These are phyloP conservation scores for Acipenser transmontanus DNA, from an alignment of 2,797 vertebrate genomes.

Conservation along the genomic window DNA sequence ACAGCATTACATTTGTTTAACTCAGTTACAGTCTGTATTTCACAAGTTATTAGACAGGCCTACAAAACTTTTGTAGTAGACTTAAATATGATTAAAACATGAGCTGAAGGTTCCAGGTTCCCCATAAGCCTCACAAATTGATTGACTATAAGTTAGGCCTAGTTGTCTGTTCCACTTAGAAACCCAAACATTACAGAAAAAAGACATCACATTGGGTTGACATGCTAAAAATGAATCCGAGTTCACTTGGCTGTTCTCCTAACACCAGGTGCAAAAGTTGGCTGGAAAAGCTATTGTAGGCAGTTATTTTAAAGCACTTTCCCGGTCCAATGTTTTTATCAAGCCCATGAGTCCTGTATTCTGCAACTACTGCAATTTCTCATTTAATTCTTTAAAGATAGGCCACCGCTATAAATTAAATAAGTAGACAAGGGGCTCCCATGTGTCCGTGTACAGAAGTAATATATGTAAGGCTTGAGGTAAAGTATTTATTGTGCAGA, in stretches of 20 bases:
- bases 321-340: slow-evolving; percentile 71
- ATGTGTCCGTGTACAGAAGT: slow-evolving; percentile 28
- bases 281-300: slow-evolving; percentile 39
- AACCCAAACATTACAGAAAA: slow-evolving; percentile 44
- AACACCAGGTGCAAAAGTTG: slow-evolving; percentile 69
- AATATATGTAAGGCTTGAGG: slow-evolving; percentile 41
- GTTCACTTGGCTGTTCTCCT: slow-evolving; percentile 55
- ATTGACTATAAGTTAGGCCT: slow-evolving; percentile 63
- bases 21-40: neutral
- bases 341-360: slow-evolving; percentile 71
- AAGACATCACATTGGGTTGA: slow-evolving; percentile 55
- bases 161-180: slow-evolving; percentile 62
- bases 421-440: slow-evolving; percentile 37
- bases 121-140: slow-evolving; percentile 46
- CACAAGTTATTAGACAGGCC: slow-evolving; percentile 33
- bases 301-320: slow-evolving; percentile 62
- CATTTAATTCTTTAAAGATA: slow-evolving; percentile 56
- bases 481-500: slow-evolving; percentile 43
- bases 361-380: slow-evolving; percentile 53
- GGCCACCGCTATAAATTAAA: slow-evolving; percentile 48
- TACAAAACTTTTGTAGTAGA: slow-evolving; percentile 45
- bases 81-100: slow-evolving; percentile 51
- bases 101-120: slow-evolving; percentile 47
- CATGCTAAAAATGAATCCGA: slow-evolving; percentile 55
- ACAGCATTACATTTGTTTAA: neutral